Conservation (phyloP, 1,140 invertebrate species). For the Popillia japonica region DNA sequence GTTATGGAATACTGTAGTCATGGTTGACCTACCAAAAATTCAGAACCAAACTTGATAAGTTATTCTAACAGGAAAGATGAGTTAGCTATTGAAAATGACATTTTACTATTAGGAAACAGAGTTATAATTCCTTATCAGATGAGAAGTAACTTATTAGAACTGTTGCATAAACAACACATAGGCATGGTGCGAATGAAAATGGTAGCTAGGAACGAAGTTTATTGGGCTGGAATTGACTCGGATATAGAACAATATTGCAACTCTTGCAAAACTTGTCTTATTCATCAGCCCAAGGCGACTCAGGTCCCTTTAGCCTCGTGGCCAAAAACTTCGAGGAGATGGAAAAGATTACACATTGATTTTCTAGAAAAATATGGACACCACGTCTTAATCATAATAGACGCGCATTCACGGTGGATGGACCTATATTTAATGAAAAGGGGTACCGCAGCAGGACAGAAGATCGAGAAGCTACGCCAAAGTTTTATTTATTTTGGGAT, state of each 20-base stretch:
- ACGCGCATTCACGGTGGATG: constrained; percentile 32
- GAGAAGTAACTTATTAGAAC: constrained; percentile 41
- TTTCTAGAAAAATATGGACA: constrained; percentile 34
- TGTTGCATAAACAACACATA: constrained; percentile 48
- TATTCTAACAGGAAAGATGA: constrained; percentile 41
- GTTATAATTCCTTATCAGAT: constrained; percentile 45
- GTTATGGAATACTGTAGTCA: background rate
- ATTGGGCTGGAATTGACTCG: constrained; percentile 47
- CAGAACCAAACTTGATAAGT: constrained; percentile 6
- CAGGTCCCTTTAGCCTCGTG: constrained; percentile 19
- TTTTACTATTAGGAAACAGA: constrained; percentile 42
- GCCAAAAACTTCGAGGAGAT: constrained; percentile 29
- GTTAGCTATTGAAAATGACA: constrained; percentile 41
- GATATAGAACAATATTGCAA: constrained; percentile 46
- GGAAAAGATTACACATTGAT: constrained; percentile 36
- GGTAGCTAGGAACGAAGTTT: constrained; percentile 44
- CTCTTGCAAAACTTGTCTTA: constrained; percentile 41
- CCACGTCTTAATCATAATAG: constrained; percentile 27
- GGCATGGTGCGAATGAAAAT: constrained; percentile 49
- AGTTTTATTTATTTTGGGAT: constrained; percentile 20
- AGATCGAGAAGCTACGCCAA: constrained; percentile 8
- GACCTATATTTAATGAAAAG: constrained; percentile 34
- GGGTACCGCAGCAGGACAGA: background rate
- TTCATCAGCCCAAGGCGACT: background rate
- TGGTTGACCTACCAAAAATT: constrained; percentile 18